Percentiles rank a stretch among this genome's conserved stretches.
phyloP scores from a whole-genome alignment of 1,140 invertebrate genomes.

The Melitaea cinxia region DNA sequence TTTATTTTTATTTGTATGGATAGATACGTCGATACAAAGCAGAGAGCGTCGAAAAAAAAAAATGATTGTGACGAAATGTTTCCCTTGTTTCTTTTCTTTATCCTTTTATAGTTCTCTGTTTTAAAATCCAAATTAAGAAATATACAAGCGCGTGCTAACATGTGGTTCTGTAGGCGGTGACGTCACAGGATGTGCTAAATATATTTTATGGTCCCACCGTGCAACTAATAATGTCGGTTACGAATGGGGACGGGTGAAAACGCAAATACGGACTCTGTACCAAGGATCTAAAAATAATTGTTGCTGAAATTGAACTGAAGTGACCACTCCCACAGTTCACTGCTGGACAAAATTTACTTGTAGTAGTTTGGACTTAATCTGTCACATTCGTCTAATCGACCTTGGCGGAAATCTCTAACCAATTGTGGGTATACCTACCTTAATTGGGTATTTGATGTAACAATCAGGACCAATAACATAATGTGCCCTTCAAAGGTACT shows the following conservation, averaged over 20 bases:
- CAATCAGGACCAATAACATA: too few species aligned
- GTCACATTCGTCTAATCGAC: too few species aligned
- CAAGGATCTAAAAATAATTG: background rate
- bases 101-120: constrained; percentile 1
- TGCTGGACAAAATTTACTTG: too few species aligned
- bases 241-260: constrained; percentile 22
- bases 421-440: too few species aligned
- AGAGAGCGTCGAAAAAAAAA: background rate
- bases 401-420: too few species aligned
- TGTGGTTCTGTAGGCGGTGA: constrained; percentile 48
- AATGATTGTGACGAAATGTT: background rate
- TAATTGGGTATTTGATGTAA: too few species aligned
- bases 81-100: background rate
- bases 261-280: background rate
- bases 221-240: constrained; percentile 35
- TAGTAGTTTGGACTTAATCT: too few species aligned
- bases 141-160: constrained; percentile 38
- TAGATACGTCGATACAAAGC: too few species aligned
- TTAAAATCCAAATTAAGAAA: constrained; percentile 33
- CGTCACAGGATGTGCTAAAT: constrained; percentile 59
- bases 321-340: too few species aligned
- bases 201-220: constrained; percentile 50
- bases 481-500: too few species aligned
- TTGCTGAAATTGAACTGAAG: too few species aligned
- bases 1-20: too few species aligned